phyloP scores from a whole-genome alignment of 2,113 vertebrate species.

The Pardalotus punctatus region DNA sequence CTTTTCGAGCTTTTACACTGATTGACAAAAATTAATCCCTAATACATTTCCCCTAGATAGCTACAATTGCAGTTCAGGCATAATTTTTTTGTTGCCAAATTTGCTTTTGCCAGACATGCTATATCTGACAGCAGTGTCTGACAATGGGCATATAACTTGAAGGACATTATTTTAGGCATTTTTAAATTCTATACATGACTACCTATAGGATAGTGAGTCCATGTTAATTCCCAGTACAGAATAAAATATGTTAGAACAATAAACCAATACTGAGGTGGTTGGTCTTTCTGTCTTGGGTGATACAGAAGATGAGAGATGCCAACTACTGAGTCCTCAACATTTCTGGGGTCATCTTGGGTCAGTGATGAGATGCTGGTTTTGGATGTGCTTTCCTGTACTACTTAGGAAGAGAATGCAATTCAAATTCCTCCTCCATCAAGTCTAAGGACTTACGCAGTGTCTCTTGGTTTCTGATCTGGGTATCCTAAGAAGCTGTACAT shows the following conservation, averaged over 20 bases:
- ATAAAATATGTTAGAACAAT: not conserved
- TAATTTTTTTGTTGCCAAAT: not conserved
- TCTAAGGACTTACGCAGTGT: not conserved
- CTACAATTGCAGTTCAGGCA: not conserved
- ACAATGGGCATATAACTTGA: not conserved
- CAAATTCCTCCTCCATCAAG: not conserved
- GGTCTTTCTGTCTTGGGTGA: not conserved
- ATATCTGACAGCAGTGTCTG: not conserved
- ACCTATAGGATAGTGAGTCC: not conserved
- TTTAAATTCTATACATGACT: not conserved
- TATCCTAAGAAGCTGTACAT: not conserved
- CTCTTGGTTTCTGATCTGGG: not conserved
- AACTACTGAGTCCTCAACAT: not conserved
- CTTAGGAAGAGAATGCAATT: not conserved
- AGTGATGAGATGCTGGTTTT: not conserved
- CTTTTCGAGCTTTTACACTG: not conserved
- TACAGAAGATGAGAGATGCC: not conserved
- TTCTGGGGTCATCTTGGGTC: not conserved
- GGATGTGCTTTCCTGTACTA: not conserved
- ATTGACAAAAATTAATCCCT: not conserved
- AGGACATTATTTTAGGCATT: not conserved
- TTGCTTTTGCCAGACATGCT: not conserved
- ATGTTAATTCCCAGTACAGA: not conserved
- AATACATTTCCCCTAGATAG: not conserved
- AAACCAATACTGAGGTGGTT: not conserved